These are phyloP conservation scores for Nemotelus nigrinus DNA, from an alignment of 2,888 invertebrate species.

Conservation along the genomic window DNA sequence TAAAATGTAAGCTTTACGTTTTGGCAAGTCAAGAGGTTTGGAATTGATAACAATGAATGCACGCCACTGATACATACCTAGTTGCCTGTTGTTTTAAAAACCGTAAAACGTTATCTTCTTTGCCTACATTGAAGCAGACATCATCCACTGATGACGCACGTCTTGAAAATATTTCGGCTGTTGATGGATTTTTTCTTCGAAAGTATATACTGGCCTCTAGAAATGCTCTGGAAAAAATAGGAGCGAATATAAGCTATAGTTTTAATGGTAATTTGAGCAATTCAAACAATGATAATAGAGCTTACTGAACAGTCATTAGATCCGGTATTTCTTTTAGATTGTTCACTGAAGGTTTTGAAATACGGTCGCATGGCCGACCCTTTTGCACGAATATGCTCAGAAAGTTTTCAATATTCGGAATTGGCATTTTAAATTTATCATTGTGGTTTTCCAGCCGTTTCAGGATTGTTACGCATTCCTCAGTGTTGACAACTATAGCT, in stretches of 20 bases:
- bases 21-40: no score
- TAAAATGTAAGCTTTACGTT: no score
- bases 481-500: not conserved
- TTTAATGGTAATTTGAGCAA: not conserved
- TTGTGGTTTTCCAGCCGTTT: slow-evolving; percentile 14
- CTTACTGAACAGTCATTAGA: slow-evolving; percentile 23
- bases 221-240: not conserved
- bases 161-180: not conserved
- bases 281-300: not conserved
- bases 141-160: not conserved
- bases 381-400: slow-evolving; percentile 30
- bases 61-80: not conserved
- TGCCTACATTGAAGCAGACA: not conserved
- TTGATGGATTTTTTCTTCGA: slow-evolving; percentile 13
- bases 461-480: slow-evolving; percentile 13
- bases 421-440: slow-evolving; percentile 43
- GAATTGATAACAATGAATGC: not conserved
- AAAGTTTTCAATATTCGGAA: slow-evolving; percentile 7
- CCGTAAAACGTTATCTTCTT: not conserved
- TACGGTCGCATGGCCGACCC: not conserved
- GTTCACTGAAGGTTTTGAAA: not conserved
- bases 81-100: not conserved
- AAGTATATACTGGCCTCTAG: not conserved
- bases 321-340: not conserved
- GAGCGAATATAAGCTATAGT: not conserved